These are phyloP conservation scores for Pachypeltis micranthus DNA, from an alignment of 1,140 invertebrate genomes.

Conservation along the genomic window DNA sequence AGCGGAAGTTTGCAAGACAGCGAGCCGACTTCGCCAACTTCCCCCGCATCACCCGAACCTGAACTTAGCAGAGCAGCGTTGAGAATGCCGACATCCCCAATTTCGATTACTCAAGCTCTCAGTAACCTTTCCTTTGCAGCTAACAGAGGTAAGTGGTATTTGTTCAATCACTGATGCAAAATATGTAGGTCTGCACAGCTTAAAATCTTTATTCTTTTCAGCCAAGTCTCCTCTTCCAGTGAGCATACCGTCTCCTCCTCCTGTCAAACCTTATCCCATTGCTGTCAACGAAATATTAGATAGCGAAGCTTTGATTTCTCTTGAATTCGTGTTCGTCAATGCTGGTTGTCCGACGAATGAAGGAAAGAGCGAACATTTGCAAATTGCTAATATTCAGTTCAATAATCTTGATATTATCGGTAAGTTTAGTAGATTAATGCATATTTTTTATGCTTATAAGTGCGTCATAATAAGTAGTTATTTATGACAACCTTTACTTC, in stretches of 20 bases:
- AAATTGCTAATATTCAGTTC: slow-evolving; percentile 77
- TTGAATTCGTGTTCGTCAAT: slow-evolving; percentile 66
- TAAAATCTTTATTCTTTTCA: slow-evolving; percentile 18
- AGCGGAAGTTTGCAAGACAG: slow-evolving; percentile 85
- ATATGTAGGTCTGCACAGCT: neutral
- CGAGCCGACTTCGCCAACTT: slow-evolving; percentile 74
- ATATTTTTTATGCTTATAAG: neutral
- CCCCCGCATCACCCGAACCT: slow-evolving; percentile 56
- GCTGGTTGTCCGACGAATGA: slow-evolving; percentile 36
- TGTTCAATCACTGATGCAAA: neutral
- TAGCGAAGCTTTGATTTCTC: slow-evolving; percentile 69
- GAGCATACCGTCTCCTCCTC: slow-evolving; percentile 18
- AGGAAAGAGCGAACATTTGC: slow-evolving; percentile 43
- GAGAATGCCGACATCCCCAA: slow-evolving; percentile 38
- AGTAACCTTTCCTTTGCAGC: slow-evolving; percentile 35
- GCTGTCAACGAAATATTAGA: slow-evolving; percentile 40
- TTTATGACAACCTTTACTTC: slow-evolving; percentile 19
- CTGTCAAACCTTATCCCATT: slow-evolving; percentile 11
- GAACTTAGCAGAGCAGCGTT: slow-evolving; percentile 28
- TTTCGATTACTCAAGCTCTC: slow-evolving; percentile 47
- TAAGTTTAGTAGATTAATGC: slow-evolving; percentile 33
- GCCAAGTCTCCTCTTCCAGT: slow-evolving; percentile 18
- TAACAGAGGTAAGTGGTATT: slow-evolving; percentile 24
- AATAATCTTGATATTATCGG: slow-evolving; percentile 90
- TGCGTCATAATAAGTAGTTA: no score